Evolutionary conservation across 2,113 vertebrate genomes (phyloP), one percentile per base, ranked within the genome.

Genomic region (Mugil cephalus): DNA sequence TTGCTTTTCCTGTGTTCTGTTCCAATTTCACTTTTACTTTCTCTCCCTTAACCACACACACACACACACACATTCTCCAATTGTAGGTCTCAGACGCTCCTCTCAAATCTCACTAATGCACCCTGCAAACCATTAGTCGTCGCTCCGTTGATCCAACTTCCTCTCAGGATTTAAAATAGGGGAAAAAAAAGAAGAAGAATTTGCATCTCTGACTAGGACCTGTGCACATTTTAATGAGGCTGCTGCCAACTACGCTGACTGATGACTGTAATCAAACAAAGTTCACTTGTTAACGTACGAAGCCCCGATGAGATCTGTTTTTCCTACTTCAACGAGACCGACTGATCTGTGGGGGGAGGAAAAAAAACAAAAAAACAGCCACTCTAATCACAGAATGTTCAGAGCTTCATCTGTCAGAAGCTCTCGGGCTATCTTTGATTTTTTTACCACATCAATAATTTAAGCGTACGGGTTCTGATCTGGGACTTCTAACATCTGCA

Each of bases 371-470:
- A 30, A 34, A 48, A 69, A 74, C 53, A 60, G 38, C 30, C 39
- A 17, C 0, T 6, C 19, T 39, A 46, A 65, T 19, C 50, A 30
- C 55, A 15, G 19, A 38, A 2, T 43, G 46, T 77, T 42, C 24
- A 30, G 24, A 4, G 35, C 17, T 62, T 43, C 43, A 69, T 0
- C 46, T 59, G 50, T 40, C 36, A 48, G 0, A 36, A 35, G 11
- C 6, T 63, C 39, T 8, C 34, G n/a, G 39, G 53, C 48, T 11
- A 50, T 60, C 54, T 60, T 17, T 68, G 18, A 54, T 54, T 68
- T 54, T 68, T 12, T 54, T 24, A 68, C 61, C 73, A 54, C 47
- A 50, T 54, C 56, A 35, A 7, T 15, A 24, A 63, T 63, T 63
- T 34, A 55, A 65, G 61, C 0, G 3, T 15, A 38, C 18, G 10